A percentile compares a stretch with the other conserved stretches of the same genome.
Conservation (phyloP, 1,140 invertebrate genomes). For the Tribolium madens region DNA sequence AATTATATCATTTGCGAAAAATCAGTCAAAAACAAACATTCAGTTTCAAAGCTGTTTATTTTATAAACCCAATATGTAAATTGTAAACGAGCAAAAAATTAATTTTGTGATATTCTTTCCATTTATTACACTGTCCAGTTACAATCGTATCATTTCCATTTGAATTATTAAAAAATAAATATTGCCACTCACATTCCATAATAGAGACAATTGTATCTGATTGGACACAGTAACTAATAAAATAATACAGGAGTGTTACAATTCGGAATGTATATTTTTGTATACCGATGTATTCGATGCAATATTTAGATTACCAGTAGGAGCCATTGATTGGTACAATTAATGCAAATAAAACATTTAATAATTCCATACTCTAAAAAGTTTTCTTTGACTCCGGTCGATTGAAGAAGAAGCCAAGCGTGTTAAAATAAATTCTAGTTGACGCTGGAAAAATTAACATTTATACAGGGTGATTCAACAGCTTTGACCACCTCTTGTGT, state of each 20-base stretch:
- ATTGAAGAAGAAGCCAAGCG: conserved; percentile 5
- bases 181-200: neutral
- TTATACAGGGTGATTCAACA: too few relatives aligned
- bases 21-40: neutral
- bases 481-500: too few relatives aligned
- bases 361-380: neutral
- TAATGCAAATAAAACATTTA: conserved; percentile 5
- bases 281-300: too few relatives aligned
- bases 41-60: conserved; percentile 9
- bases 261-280: too few relatives aligned
- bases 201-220: conserved; percentile 1
- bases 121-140: neutral
- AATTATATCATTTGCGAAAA: conserved; percentile 17
- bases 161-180: conserved; percentile 20
- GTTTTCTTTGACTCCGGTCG: conserved; percentile 3
- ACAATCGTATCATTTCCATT: neutral
- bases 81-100: neutral
- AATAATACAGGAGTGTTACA: neutral
- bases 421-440: neutral
- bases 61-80: conserved; percentile 12
- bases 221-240: neutral
- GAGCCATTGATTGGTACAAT: neutral
- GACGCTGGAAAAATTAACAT: neutral
- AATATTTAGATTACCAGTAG: neutral
- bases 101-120: neutral